Evolutionary conservation across 37 sponge, comb jelly and placozoan genomes (phyloP).

Genomic region (Dysidea cf. avara): DNA sequence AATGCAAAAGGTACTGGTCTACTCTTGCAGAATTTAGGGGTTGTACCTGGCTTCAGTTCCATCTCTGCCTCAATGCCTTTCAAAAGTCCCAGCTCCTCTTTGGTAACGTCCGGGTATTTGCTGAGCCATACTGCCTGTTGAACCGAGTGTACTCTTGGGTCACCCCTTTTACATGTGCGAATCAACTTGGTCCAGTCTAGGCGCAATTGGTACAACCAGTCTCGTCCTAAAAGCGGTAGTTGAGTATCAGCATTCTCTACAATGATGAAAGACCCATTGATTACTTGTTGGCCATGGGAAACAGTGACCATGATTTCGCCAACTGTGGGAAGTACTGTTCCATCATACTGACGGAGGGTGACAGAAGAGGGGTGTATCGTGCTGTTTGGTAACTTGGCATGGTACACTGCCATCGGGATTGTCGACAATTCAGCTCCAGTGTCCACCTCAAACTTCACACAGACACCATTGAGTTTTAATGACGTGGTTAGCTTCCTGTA

Average conservation of each 20-base stretch:
- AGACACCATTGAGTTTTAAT: not conserved
- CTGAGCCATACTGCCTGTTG: constrained; percentile 3
- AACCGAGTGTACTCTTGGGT: constrained; percentile 5
- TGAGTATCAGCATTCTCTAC: not conserved
- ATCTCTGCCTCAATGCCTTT: constrained; percentile 18
- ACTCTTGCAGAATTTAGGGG: constrained; percentile 3
- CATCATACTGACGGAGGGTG: constrained; percentile 1
- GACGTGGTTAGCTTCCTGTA: too few species aligned
- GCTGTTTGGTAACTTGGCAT: too few species aligned
- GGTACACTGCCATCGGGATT: too few species aligned
- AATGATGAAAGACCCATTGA: not conserved
- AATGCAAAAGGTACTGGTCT: constrained; percentile 27
- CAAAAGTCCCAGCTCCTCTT: constrained; percentile 2
- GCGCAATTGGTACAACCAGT: not conserved
- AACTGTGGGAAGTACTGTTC: not conserved
- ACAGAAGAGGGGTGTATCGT: too few species aligned
- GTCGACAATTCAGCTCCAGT: constrained; percentile 18
- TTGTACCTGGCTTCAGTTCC: not conserved
- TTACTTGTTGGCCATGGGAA: not conserved
- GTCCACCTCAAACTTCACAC: constrained; percentile 6
- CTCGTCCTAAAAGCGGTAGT: constrained; percentile 9
- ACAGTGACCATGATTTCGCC: not conserved
- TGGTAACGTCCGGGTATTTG: constrained; percentile 9
- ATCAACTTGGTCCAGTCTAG: constrained; percentile 6
- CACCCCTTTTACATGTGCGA: not conserved